These are phyloP conservation scores for Riparia riparia DNA, from an alignment of 2,113 vertebrate genomes.

Conservation along the genomic window DNA sequence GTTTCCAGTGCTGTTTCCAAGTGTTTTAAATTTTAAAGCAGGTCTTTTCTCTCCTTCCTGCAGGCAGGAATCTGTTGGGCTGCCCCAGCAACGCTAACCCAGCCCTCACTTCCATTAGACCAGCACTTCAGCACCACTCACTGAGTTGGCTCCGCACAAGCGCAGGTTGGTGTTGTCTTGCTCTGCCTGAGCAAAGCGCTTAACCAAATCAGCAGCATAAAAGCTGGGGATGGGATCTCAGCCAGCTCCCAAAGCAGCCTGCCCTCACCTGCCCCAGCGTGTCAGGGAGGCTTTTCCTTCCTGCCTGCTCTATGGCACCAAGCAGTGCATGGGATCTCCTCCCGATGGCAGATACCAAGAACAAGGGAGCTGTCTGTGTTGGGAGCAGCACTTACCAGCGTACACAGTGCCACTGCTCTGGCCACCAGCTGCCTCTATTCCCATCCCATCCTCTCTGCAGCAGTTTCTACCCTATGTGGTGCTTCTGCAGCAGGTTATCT, in stretches of 20 bases:
- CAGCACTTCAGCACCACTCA: rapidly evolving
- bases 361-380: not conserved
- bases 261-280: not conserved
- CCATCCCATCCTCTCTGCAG: not conserved
- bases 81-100: not conserved
- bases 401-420: not conserved
- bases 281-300: not conserved
- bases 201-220: not conserved
- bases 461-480: not conserved
- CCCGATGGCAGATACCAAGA: not conserved
- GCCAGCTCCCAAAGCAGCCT: not conserved
- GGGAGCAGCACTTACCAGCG: not conserved
- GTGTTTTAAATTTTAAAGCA: slow-evolving; percentile 19
- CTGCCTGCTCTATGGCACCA: not conserved
- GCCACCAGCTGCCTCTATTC: not conserved
- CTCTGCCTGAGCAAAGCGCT: not conserved
- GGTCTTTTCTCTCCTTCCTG: not conserved
- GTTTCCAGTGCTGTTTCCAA: not conserved
- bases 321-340: not conserved
- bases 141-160: not conserved
- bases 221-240: not conserved
- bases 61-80: not conserved
- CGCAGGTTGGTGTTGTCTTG: not conserved
- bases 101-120: not conserved
- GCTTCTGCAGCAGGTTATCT: not conserved